Percentiles rank a stretch among this genome's conserved stretches.
Conservation (phyloP, 1,140 invertebrate genomes). For the Harlomillsia oculata region DNA sequence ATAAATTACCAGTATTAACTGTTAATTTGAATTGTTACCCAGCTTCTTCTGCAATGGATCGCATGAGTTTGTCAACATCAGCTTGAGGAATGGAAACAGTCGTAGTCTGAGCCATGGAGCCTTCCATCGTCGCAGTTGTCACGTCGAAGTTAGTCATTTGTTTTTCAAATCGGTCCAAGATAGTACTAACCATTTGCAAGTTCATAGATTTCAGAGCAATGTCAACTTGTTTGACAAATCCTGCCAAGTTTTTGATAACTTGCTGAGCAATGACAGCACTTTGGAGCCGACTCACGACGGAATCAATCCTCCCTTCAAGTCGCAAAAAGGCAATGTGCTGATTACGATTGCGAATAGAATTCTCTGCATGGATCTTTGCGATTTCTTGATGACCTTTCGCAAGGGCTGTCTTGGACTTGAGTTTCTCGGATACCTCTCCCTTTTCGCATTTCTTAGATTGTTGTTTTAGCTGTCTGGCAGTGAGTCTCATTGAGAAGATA, state of each 20-base stretch:
- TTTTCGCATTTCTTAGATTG: too few species aligned
- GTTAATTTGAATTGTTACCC: not conserved
- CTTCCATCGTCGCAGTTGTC: not conserved
- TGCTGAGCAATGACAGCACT: not conserved
- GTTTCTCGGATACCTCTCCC: too few species aligned
- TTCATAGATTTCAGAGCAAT: not conserved
- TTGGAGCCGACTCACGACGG: not conserved
- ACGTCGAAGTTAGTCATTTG: not conserved
- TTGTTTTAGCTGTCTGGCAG: too few species aligned
- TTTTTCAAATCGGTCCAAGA: not conserved
- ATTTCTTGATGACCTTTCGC: not conserved
- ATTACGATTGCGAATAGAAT: not conserved
- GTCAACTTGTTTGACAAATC: not conserved
- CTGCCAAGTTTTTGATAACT: not conserved
- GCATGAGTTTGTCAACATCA: not conserved
- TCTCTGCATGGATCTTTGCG: not conserved
- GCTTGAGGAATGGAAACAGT: not conserved
- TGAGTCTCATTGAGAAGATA: too few species aligned
- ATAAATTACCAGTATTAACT: too few species aligned
- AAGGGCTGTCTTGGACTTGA: not conserved
- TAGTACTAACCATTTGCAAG: not conserved
- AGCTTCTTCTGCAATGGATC: not conserved
- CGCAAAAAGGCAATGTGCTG: not conserved
- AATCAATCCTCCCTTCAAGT: not conserved
- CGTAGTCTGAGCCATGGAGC: not conserved